Evolutionary conservation across 2,888 invertebrate species (phyloP).

Genomic region (Frankliniella fusca): DNA sequence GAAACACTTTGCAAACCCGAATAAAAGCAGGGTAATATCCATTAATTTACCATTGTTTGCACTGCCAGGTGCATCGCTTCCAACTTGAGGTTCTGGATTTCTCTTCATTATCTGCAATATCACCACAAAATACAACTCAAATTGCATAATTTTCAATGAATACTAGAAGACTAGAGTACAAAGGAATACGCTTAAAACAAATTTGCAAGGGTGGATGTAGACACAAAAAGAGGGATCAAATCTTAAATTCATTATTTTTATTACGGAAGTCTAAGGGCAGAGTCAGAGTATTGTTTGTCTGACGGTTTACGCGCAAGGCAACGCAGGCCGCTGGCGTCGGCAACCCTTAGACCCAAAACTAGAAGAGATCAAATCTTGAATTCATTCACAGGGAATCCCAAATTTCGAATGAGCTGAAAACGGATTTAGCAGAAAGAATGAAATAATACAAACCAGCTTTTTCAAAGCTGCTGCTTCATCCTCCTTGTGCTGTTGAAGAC

Average conservation of each 20-base stretch:
- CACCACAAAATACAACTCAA: background rate
- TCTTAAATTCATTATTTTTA: background rate
- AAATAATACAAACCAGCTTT: conserved; percentile 57
- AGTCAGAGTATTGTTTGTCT: too few species aligned
- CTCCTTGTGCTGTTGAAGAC: conserved; percentile 48
- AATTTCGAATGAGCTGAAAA: conserved; percentile 16
- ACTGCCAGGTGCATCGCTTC: background rate
- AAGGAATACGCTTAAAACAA: background rate
- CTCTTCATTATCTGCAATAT: background rate
- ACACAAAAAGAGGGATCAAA: background rate
- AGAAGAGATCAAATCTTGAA: too few species aligned
- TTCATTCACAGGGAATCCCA: background rate
- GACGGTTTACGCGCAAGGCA: too few species aligned
- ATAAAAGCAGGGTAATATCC: background rate
- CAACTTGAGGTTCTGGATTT: conserved; percentile 1
- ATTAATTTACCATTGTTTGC: background rate
- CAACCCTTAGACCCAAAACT: too few species aligned
- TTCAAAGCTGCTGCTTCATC: conserved; percentile 76
- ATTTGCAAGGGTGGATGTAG: background rate
- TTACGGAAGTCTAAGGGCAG: too few species aligned
- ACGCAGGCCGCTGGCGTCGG: too few species aligned
- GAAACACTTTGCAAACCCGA: background rate
- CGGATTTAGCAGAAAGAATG: conserved; percentile 27
- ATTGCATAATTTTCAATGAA: background rate
- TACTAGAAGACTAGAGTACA: too few species aligned